Base-by-base conservation (phyloP, 2,888 invertebrate species). In the Cheilosia pagana region DNA sequence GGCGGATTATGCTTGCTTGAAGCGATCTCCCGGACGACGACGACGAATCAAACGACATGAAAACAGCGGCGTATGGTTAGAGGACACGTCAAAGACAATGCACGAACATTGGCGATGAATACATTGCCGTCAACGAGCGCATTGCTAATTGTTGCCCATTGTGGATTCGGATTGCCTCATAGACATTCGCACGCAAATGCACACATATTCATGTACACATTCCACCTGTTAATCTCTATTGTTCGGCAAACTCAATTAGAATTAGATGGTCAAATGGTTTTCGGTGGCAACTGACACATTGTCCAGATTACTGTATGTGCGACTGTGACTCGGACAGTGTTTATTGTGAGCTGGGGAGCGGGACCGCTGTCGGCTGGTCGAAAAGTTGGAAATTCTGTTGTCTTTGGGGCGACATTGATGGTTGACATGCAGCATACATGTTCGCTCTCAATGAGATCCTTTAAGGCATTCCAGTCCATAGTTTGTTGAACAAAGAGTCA, bases 231-330 rank as follows among this genome's bases (percentile, higher is more conserved):
- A 83, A 78, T 16, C 45, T 77, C 72, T 48, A 62, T 78, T 72
- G 72, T 67, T 68, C 43, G 14, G 55, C 57, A 83, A 83, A 83
- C 78, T 78, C 72, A 78, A 83, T 83, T 78, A 74, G 72, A 45
- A 83, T 74, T 74, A 83, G 67, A 25, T 74, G 74, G 72, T 78
- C 68, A 82, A 72, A 74, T 72, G 78, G 55, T 68, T 71, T 77
- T 72, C 55, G 50, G 52, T 62, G 62, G 67, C 63, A 74, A 63
- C 62, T 78, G 57, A 78, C 68, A 78, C 72, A 82, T 53, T 74
- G 43, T 52, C 35, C 43, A 45, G 52, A 52, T 72, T 65, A 19
- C 62, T 41, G 59, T 50, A 59, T 53, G n/a, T 75, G 45, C 45
- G 65, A n/a, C 62, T 31, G 59, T 60, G 65, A 65, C 21, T 70